Conservation (phyloP, 2,888 invertebrate genomes). For the Timandra comae region DNA sequence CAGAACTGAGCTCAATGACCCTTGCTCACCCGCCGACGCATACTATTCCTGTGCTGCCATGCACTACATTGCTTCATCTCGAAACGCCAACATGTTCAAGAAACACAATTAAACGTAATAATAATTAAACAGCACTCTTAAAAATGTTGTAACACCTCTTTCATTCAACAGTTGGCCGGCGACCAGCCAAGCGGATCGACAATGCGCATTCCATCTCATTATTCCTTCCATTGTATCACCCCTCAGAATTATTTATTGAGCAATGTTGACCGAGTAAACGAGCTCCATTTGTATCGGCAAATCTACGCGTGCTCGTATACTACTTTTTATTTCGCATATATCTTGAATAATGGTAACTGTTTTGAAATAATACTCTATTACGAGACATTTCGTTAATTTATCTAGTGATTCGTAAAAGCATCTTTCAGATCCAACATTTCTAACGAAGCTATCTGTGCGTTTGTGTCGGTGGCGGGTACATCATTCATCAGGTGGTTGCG, state of each 20-base stretch:
- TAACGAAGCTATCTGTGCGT: no score
- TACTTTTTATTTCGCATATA: slow-evolving; percentile 23
- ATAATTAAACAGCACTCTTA: slow-evolving; percentile 21
- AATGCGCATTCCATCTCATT: slow-evolving; percentile 15
- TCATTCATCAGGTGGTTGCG: slow-evolving; percentile 61
- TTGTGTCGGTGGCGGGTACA: slow-evolving; percentile 45
- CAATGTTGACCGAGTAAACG: slow-evolving; percentile 20
- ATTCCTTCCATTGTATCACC: slow-evolving; percentile 18
- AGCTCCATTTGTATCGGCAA: slow-evolving; percentile 24
- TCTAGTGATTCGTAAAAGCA: slow-evolving; percentile 17
- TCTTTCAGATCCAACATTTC: slow-evolving; percentile 27
- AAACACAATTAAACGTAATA: slow-evolving; percentile 29
- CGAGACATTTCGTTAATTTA: slow-evolving; percentile 20
- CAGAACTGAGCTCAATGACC: slow-evolving; percentile 63
- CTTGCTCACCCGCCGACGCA: slow-evolving; percentile 52
- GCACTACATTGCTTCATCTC: slow-evolving; percentile 51
- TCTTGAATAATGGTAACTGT: slow-evolving; percentile 20
- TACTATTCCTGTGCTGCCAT: slow-evolving; percentile 57
- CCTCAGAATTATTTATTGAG: slow-evolving; percentile 21
- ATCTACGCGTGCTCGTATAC: slow-evolving; percentile 26
- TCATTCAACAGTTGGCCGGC: slow-evolving; percentile 23
- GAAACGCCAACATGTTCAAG: slow-evolving; percentile 34
- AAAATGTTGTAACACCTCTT: slow-evolving; percentile 21
- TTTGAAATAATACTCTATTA: slow-evolving; percentile 16
- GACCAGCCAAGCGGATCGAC: slow-evolving; percentile 18